Base-by-base conservation (phyloP, 1,140 invertebrate genomes). In the Heliconius congener region DNA sequence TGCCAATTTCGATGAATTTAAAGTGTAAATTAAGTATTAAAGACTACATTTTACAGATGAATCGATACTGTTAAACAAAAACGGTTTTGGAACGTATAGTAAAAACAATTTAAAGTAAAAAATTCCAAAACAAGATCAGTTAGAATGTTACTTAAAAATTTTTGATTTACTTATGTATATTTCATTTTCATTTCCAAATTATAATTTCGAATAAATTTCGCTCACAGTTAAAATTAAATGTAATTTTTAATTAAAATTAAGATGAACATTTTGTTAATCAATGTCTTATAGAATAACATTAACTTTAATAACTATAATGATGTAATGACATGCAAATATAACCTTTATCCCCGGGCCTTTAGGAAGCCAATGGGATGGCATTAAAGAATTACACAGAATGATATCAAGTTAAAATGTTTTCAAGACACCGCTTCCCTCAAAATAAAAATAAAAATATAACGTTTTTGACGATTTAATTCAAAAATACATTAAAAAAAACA, bases 301-400 rank as follows among this genome's bases (percentile, higher is more conserved):
- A 60, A 60, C 42, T 71, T 52, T 42, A 77, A 55, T 50, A 57
- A 27, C 6, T 11, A 71, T 27, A 37, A 55, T 11, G 3, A 34
- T 71, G 2, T 71, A 50, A 71, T 37, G 37, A 57, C 52, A 52
- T 77, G 18, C 19, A 4, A 46, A 73, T 66, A 46, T 11, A 70
- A 76, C 60, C 74, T 39, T 34, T 70, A 11, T 27, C 57, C 78
- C 79, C 50, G 18, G 78, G 73, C 73, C 76, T 76, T 76, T 80
- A 57, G 60, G 13, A 50, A 80, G 79, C 79, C 74, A 52, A 80
- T 80, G 74, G 79, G 79, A 77, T 80, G 74, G 37, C 37, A 80
- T 76, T 66, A 73, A 73, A 66, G 3, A 13, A 27, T 76, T 76
- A 76, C 13, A 66, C 23, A 4, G 27, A 11, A 66, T 66, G 60